Conservation (phyloP, 2,113 vertebrate genomes). For the Cygnus atratus region DNA sequence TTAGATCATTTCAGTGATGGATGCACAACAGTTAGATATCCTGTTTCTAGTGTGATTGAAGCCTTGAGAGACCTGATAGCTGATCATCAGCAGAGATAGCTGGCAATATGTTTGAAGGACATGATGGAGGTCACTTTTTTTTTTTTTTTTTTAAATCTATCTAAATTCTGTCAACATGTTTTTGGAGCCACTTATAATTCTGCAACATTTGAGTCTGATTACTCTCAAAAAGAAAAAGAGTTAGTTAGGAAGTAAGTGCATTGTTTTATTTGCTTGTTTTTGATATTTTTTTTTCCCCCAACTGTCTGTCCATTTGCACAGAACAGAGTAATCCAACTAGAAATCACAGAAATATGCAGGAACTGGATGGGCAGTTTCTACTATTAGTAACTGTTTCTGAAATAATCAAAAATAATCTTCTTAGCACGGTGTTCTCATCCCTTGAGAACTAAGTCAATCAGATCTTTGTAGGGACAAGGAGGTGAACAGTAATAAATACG, state of each 20-base stretch:
- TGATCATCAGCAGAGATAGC: not conserved
- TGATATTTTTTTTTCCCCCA: not conserved
- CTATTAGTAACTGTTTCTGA: not conserved
- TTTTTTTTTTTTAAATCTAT: not conserved
- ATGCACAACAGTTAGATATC: not conserved
- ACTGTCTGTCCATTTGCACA: not conserved
- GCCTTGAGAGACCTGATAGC: not conserved
- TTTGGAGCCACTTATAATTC: not conserved
- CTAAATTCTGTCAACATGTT: not conserved
- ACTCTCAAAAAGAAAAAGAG: not conserved
- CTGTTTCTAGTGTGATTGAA: not conserved
- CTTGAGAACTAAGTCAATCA: not conserved
- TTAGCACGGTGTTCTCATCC: not conserved
- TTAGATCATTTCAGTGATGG: slow-evolving; percentile 5
- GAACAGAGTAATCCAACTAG: not conserved
- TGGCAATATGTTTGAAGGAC: slow-evolving; percentile 10
- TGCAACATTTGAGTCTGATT: not conserved
- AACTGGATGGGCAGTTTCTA: not conserved
- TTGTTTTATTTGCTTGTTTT: not conserved
- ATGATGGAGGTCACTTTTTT: not conserved
- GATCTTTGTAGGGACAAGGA: not conserved
- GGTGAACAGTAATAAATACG: not conserved
- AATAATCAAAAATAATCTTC: not conserved
- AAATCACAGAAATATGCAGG: not conserved
- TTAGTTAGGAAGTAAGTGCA: not conserved